A percentile compares a stretch with the other conserved stretches of the same genome.
Conservation (phyloP, 1,140 invertebrate species). For the Drosophila sturtevanti region DNA sequence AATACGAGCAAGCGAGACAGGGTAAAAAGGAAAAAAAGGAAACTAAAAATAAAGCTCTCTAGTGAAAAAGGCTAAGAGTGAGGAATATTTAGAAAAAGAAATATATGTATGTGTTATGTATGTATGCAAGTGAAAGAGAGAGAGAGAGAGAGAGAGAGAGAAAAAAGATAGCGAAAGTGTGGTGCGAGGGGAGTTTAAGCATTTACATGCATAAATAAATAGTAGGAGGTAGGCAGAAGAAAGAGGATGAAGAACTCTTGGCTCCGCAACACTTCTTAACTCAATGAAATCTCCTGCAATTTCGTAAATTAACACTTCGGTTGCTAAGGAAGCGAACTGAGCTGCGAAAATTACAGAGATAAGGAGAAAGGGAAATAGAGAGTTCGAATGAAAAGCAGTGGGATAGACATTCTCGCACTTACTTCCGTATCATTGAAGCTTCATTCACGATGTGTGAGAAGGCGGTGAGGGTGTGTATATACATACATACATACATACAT, state of each 20-base stretch:
- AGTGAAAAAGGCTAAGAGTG: slow-evolving; percentile 46
- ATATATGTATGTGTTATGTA: slow-evolving; percentile 53
- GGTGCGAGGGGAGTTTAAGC: slow-evolving; percentile 25
- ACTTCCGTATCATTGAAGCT: slow-evolving; percentile 72
- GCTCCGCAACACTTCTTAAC: slow-evolving; percentile 61
- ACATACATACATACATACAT: too few relatives aligned
- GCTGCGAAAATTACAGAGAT: slow-evolving; percentile 43
- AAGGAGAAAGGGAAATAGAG: not conserved
- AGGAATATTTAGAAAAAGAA: slow-evolving; percentile 52
- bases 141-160: not conserved
- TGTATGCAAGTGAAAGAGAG: not conserved
- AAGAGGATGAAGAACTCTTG: slow-evolving; percentile 1
- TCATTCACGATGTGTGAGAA: slow-evolving; percentile 15
- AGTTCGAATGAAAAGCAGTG: not conserved
- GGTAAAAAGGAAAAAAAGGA: slow-evolving; percentile 14
- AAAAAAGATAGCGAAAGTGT: not conserved
- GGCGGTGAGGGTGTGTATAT: slow-evolving; percentile 7
- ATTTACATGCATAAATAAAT: slow-evolving; percentile 78
- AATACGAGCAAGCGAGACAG: slow-evolving; percentile 29
- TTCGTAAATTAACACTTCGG: slow-evolving; percentile 79
- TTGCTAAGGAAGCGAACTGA: slow-evolving; percentile 19
- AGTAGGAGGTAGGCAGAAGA: slow-evolving; percentile 13
- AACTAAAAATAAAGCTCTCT: slow-evolving; percentile 63
- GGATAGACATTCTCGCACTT: slow-evolving; percentile 65
- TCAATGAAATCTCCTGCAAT: slow-evolving; percentile 78